Conservation (phyloP, 2,888 invertebrate species). For the Cotesia congregata region DNA sequence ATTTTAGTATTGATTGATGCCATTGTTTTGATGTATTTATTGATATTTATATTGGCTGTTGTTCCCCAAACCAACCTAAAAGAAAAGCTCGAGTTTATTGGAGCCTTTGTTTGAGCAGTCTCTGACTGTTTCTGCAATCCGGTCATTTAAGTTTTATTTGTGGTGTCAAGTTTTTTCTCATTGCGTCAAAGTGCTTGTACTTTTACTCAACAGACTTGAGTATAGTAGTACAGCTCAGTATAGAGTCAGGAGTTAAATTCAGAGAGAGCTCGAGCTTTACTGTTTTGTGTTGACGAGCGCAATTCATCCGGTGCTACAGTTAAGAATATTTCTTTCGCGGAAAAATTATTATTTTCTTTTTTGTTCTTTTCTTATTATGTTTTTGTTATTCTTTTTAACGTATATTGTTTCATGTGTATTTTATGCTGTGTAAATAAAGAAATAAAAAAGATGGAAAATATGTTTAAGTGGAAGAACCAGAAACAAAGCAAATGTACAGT, state of each 20-base stretch:
- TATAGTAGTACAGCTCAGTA: neutral
- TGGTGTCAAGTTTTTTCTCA: neutral
- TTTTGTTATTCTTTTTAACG: neutral
- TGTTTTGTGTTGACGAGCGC: neutral
- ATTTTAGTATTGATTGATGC: neutral
- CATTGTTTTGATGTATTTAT: neutral
- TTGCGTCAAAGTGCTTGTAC: neutral
- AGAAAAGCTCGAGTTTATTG: neutral
- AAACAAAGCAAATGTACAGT: neutral
- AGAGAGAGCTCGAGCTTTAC: too few relatives aligned
- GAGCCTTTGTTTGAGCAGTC: neutral
- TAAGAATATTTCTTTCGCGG: neutral
- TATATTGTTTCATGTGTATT: neutral
- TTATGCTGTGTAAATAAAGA: neutral
- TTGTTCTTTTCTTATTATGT: neutral
- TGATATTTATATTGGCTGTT: neutral
- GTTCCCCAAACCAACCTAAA: too few relatives aligned
- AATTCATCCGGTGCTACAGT: neutral
- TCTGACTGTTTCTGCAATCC: neutral
- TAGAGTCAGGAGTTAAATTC: too few relatives aligned
- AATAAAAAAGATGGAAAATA: neutral
- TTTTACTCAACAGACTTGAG: neutral
- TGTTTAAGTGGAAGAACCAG: neutral
- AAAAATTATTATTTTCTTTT: neutral
- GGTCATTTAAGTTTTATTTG: neutral